These are phyloP conservation scores for Philonicus albiceps DNA, from an alignment of 2,888 invertebrate genomes.

Conservation along the genomic window DNA sequence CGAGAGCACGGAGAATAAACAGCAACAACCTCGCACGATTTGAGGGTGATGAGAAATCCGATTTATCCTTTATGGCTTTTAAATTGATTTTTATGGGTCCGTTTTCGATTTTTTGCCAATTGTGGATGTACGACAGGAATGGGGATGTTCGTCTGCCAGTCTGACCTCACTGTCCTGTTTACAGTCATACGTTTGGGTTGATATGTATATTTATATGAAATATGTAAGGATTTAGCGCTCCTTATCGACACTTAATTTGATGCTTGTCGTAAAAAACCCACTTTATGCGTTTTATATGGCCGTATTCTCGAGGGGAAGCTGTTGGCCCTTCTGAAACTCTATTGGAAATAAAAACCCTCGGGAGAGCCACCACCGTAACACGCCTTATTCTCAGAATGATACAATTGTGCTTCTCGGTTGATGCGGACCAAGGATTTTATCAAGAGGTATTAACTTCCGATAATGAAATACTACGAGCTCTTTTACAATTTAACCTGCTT, in stretches of 20 bases:
- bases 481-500: neutral
- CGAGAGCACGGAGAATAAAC: neutral
- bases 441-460: neutral
- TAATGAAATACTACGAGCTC: neutral
- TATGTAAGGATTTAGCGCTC: conserved; percentile 34
- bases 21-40: conserved; percentile 1
- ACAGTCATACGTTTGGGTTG: neutral
- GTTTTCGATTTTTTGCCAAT: conserved; percentile 14
- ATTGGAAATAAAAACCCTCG: neutral
- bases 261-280: conserved; percentile 45
- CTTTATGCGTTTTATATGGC: conserved; percentile 39
- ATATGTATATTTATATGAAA: conserved; percentile 23
- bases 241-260: conserved; percentile 47
- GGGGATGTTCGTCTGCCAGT: neutral
- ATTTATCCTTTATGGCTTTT: conserved; percentile 44
- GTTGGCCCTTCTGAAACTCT: neutral
- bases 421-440: neutral
- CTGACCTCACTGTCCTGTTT: neutral
- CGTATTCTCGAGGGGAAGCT: neutral
- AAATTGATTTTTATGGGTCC: conserved; percentile 46
- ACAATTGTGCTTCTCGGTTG: neutral
- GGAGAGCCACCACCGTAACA: neutral
- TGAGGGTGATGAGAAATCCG: conserved; percentile 31
- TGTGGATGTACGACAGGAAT: neutral
- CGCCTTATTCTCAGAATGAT: neutral